Base-by-base conservation (phyloP, 2,113 vertebrate genomes). In the Pachypanchax playfairii region DNA sequence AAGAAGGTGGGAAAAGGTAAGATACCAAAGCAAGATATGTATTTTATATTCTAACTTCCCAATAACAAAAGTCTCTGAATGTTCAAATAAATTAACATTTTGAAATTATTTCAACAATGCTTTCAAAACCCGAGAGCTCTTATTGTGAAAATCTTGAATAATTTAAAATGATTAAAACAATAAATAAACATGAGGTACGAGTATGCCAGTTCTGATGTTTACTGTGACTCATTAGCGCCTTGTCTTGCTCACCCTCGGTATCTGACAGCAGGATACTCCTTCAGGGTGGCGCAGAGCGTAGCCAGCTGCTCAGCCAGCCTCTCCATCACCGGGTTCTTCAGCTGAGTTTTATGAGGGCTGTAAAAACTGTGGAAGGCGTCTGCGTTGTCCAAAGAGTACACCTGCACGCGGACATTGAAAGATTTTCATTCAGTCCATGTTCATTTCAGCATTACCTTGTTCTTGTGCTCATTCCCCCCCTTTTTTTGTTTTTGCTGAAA, bases 291-390 rank as follows among this genome's bases (percentile, higher is more conserved):
- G 1, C 97, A 99, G 31, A 99, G 89, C 0, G 97, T 99, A 22
- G 95, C 97, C 0, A 98, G 93, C 91, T 99, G 97, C 81, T 98
- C 96, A 0, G 97, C 97, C 86, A 98, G 91, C 47, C 96, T 92
- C 83, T 98, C 97, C 93, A 99, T 89, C 65, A 98, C 94, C 0
- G 94, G 94, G 76, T 95, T 97, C 90, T 98, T 98, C 92, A 97
- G 92, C 90, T 98, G 96, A 4, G 95, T 94, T 91, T 98, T 98
- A 80, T 97, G 96, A 0, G 97, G 97, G 75, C 97, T 98, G 90
- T 99, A 99, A 88, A 99, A 97, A 87, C 95, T 97, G 76, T 98
- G 97, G 91, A 98, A 98, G 85, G 95, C 96, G 66, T 98, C 95
- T 0, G 92, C 87, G 0, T 94, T 95, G 87, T 98, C 97, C 94